A percentile compares a stretch with the other conserved stretches of the same genome.
Conservation (phyloP, 2,797 vertebrate genomes). For the Cuniculus paca region DNA sequence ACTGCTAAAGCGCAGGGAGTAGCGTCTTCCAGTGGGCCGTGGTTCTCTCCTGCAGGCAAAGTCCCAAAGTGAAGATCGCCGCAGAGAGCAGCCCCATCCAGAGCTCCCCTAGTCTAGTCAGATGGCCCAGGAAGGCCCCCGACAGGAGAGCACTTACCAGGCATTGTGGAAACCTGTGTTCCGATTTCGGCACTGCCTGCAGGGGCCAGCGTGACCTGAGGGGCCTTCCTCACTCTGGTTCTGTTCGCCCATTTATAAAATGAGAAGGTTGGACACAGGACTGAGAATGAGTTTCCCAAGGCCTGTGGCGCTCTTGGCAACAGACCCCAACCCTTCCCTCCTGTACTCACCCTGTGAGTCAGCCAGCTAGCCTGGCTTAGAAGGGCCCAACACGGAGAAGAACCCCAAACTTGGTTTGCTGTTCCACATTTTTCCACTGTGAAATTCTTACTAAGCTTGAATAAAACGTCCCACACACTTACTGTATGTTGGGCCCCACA, state of each 20-base stretch:
- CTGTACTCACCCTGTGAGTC: background rate
- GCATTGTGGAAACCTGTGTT: background rate
- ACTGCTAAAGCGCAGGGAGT: background rate
- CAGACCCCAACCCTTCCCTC: background rate
- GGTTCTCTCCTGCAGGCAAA: background rate
- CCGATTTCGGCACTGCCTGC: background rate
- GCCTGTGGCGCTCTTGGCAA: background rate
- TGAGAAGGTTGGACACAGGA: background rate
- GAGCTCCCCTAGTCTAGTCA: background rate
- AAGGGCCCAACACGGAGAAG: background rate
- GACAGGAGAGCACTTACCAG: background rate
- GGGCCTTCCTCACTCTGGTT: background rate
- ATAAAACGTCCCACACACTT: background rate
- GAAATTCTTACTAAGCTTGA: slow-evolving; percentile 16
- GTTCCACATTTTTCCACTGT: background rate
- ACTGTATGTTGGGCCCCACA: background rate
- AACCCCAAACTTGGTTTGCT: background rate
- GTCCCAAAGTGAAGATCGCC: background rate
- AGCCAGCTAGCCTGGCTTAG: background rate
- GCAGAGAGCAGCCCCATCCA: too few species aligned
- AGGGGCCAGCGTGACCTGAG: background rate
- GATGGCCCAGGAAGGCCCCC: background rate
- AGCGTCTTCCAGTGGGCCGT: rapidly evolving
- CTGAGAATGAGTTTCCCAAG: background rate
- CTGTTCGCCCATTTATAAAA: slow-evolving; percentile 37